These are phyloP conservation scores for Caenorhabditis afra DNA, from an alignment of 2,888 invertebrate species.

Conservation along the genomic window DNA sequence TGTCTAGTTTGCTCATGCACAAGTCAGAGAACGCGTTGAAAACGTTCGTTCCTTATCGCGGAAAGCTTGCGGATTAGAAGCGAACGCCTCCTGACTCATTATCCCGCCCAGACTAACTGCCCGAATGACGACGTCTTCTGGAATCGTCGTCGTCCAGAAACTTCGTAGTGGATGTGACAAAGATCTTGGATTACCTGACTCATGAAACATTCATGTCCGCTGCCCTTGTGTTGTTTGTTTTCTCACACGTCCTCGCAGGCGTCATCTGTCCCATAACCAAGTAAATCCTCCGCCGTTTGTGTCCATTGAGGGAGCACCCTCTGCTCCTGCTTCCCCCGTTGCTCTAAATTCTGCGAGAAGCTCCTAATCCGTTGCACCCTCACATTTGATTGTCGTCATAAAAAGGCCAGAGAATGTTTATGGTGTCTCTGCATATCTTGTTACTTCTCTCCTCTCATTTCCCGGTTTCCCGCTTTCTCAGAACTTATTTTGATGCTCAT, in stretches of 20 bases:
- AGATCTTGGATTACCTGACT: constrained; percentile 47
- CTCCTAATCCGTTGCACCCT: constrained; percentile 34
- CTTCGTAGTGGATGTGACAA: constrained; percentile 26
- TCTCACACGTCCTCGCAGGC: constrained; percentile 17
- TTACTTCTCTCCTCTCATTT: constrained; percentile 9
- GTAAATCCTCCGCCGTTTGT: constrained; percentile 4
- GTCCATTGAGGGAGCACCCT: no score
- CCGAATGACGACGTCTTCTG: no score
- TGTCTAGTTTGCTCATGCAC: background rate
- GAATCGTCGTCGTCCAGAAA: background rate
- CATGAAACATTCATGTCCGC: constrained; percentile 48
- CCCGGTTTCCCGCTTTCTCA: constrained; percentile 1
- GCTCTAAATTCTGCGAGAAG: constrained; percentile 6
- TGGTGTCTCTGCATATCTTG: background rate
- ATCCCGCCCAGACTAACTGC: no score
- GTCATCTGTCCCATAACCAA: constrained; percentile 8
- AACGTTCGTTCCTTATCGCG: no score
- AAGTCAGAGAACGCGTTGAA: background rate
- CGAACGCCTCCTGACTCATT: no score
- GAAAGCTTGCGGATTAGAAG: no score
- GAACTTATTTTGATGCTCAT: background rate
- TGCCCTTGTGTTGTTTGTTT: background rate
- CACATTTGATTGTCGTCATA: constrained; percentile 12
- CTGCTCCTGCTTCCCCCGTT: no score
- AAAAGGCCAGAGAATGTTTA: constrained; percentile 11